Base-by-base conservation (phyloP, 2,888 invertebrate genomes). In the Platynereis dumerilii region DNA sequence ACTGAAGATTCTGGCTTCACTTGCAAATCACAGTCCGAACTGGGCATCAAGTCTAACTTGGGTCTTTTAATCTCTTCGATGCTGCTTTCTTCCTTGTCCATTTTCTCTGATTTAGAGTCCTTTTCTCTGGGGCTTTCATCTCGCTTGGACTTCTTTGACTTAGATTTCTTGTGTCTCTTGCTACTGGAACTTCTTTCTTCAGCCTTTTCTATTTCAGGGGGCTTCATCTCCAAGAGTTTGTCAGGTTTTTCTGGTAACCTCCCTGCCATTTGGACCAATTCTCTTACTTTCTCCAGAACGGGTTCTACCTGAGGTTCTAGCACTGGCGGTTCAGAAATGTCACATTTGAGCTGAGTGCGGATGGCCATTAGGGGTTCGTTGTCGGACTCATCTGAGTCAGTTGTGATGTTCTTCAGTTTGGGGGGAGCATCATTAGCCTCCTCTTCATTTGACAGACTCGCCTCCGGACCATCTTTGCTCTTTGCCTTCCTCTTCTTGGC, bases 381-480 rank as follows among this genome's bases (percentile, higher is more conserved):
- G 48, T 48, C 48, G n/a, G 48, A 48, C n/a, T 20, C 22, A 48
- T 48, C 48, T 20, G 48, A 48, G 48, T 48, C 48, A 10, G 48
- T 34, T 5, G 34, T 34, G 34, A 34, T 12, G 12, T 34, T 34
- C 34, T 34, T 34, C 34, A 34, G 34, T 34, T 34, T 34, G 12
- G 34, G 34, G 34, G 34, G 34, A 34, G 34, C 34, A 34, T 34
- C 34, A 34, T 12, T 34, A 34, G 34, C 5, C 34, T 34, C 34
- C 5, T 34, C 34, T 34, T 34, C 34, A 34, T 34, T 34, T 5
- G 34, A 34, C 34, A 7, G 34, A 7, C 5, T 7, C 12, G 34
- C 34, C 5, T 34, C 12, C 12, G 34, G 34, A 7, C 12, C 34
- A 34, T 34, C 34, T 34, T 34, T 34, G 12, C 34, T 34, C 34